These are phyloP conservation scores for Athrips mouffetella DNA, from an alignment of 2,888 invertebrate species.

Conservation along the genomic window DNA sequence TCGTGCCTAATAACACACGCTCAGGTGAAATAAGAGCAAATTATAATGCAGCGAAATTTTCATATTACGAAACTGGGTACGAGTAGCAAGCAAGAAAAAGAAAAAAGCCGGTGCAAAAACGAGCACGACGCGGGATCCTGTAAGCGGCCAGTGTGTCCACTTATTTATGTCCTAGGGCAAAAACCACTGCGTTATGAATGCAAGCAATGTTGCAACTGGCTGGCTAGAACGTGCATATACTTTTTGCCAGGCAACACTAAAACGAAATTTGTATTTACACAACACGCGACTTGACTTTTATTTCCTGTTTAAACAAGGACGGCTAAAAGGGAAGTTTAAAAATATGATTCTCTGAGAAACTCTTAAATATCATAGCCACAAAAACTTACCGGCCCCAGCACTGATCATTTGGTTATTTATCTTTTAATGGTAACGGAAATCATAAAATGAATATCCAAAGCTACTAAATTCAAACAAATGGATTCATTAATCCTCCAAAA, in stretches of 20 bases:
- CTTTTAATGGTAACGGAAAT: background rate
- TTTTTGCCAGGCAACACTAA: slow-evolving; percentile 6
- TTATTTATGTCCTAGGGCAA: slow-evolving; percentile 51
- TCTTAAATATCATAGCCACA: too few species aligned
- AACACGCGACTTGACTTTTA: slow-evolving; percentile 1
- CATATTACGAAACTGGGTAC: slow-evolving; percentile 25
- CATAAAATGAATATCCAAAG: slow-evolving; percentile 4
- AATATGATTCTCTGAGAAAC: too few species aligned
- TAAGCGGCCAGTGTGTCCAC: slow-evolving; percentile 48
- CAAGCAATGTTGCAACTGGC: slow-evolving; percentile 41
- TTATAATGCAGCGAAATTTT: slow-evolving; percentile 26
- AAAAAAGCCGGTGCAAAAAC: slow-evolving; percentile 29
- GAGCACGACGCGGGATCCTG: slow-evolving; percentile 31
- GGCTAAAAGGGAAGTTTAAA: background rate
- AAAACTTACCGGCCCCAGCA: too few species aligned
- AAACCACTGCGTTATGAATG: slow-evolving; percentile 52
- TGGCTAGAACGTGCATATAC: slow-evolving; percentile 24
- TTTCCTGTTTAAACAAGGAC: background rate
- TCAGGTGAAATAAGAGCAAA: slow-evolving; percentile 21
- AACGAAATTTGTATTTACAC: slow-evolving; percentile 28
- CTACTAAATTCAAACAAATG: slow-evolving; percentile 7
- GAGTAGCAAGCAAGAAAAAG: slow-evolving; percentile 32
- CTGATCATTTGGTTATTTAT: too few species aligned
- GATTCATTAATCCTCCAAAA: background rate
- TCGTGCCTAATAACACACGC: slow-evolving; percentile 2